Conservation (phyloP, 2,113 vertebrate genomes). For the Myocastor coypus region DNA sequence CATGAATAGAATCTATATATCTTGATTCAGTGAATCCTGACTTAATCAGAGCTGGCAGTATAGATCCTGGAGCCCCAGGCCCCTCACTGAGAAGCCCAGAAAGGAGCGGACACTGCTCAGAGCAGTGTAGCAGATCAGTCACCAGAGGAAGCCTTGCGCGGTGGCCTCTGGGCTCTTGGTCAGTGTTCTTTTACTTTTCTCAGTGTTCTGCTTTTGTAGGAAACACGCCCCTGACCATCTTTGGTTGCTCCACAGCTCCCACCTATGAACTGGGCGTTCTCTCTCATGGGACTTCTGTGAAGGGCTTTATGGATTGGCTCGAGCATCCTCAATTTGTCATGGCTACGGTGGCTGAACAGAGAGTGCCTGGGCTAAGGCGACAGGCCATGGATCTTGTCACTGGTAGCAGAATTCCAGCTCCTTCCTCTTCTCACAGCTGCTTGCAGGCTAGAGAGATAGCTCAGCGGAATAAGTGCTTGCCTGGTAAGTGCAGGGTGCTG, state of each 20-base stretch:
- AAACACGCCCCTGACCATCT: background rate
- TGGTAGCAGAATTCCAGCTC: constrained; percentile 36
- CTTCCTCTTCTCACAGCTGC: background rate
- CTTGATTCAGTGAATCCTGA: constrained; percentile 57
- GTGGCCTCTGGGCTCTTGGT: background rate
- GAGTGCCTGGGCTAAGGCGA: background rate
- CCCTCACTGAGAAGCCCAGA: constrained; percentile 55
- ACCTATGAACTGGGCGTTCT: background rate
- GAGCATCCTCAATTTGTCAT: background rate
- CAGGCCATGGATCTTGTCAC: background rate
- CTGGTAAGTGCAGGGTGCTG: too few species aligned
- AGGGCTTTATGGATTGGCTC: background rate
- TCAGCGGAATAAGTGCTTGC: too few species aligned
- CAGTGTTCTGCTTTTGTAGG: background rate
- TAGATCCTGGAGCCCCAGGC: background rate
- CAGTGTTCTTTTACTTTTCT: background rate
- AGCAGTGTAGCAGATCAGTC: background rate
- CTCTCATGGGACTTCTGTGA: background rate
- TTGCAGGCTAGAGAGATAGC: too few species aligned
- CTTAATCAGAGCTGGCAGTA: constrained; percentile 66
- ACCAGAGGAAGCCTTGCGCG: background rate
- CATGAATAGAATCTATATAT: constrained; percentile 68
- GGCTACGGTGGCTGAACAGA: background rate
- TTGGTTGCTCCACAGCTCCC: background rate
- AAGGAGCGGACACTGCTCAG: background rate